Base-by-base conservation (phyloP, 2,113 vertebrate genomes). In the Morone saxatilis region DNA sequence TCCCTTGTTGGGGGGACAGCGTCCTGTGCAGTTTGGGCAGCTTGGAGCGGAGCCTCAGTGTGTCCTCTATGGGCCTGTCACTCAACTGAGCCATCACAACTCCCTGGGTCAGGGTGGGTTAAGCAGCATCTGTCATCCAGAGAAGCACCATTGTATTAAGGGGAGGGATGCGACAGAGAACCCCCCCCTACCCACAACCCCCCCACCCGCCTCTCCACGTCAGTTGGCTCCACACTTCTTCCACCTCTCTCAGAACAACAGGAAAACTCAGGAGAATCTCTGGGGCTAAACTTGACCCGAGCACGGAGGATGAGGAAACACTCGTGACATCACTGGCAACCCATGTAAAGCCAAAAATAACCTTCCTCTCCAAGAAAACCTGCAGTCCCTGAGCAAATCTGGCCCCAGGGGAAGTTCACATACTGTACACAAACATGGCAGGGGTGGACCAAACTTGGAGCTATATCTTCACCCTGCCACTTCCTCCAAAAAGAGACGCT, bases 71-170 rank as follows among this genome's bases (percentile, higher is more conserved):
- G 88, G 81, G 80, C 63, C 88, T 94, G 93, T 93, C 91, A 94
- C 84, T 93, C 89, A 92, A 84, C 78, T n/a, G 78, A 81, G 85
- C 86, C 91, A 85, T 92, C 92, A 85, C 84, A 82, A 56, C 84
- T 88, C 71, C 59, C 73, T 40, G 87, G 95, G 94, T 94, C 93
- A 94, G 53, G 13, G 25, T 10, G 71, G 94, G 95, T 95, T 95
- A 95, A 94, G 90, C 91, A 92, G 92, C 94, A 93, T 95, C 95
- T 96, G 94, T 94, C 92, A 92, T 94, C 93, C 90, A 92, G 60
- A 72, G 90, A 88, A 94, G 88, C 90, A 79, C 89, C 75, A 91
- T 92, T 91, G 92, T 94, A 89, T 89, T 83, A 80, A 76, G 63
- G 74, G 78, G 84, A 83, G 83, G 67, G 82, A 84, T 85, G 89